Conservation (phyloP, 2,888 invertebrate species). For the Eulithis prunata region DNA sequence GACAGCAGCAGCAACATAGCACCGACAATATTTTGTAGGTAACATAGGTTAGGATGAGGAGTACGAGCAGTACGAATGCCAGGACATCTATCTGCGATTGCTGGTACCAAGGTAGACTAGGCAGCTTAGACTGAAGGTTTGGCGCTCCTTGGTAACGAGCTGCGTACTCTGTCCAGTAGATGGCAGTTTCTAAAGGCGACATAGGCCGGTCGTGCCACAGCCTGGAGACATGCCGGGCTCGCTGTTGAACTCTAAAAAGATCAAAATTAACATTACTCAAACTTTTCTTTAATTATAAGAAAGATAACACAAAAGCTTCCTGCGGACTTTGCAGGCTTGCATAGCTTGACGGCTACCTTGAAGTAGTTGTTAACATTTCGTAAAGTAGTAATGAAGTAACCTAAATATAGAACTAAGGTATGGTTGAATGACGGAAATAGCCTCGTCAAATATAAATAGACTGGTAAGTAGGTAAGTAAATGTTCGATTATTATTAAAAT, state of each 20-base stretch:
- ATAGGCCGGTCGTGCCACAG: slow-evolving; percentile 82
- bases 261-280: neutral
- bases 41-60: slow-evolving; percentile 64
- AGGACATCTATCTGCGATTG: slow-evolving; percentile 74
- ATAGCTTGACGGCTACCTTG: too few species aligned
- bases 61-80: slow-evolving; percentile 65
- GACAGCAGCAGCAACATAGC: slow-evolving; percentile 69
- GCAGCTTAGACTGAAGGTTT: slow-evolving; percentile 66
- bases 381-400: too few species aligned
- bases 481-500: slow-evolving; percentile 2
- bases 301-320: too few species aligned
- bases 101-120: slow-evolving; percentile 66
- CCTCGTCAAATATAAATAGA: neutral
- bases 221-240: slow-evolving; percentile 73
- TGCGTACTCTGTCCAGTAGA: slow-evolving; percentile 85
- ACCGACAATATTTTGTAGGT: slow-evolving; percentile 65
- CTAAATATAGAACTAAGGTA: neutral
- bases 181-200: slow-evolving; percentile 80
- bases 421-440: slow-evolving; percentile 1
- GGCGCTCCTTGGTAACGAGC: slow-evolving; percentile 75
- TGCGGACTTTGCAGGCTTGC: too few species aligned
- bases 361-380: too few species aligned
- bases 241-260: slow-evolving; percentile 63
- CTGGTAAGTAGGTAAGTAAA: neutral
- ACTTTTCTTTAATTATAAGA: neutral